Percentiles rank a stretch among this genome's conserved stretches.
Conservation (phyloP, 1,140 invertebrate genomes). For the Metaphire vulgaris region DNA sequence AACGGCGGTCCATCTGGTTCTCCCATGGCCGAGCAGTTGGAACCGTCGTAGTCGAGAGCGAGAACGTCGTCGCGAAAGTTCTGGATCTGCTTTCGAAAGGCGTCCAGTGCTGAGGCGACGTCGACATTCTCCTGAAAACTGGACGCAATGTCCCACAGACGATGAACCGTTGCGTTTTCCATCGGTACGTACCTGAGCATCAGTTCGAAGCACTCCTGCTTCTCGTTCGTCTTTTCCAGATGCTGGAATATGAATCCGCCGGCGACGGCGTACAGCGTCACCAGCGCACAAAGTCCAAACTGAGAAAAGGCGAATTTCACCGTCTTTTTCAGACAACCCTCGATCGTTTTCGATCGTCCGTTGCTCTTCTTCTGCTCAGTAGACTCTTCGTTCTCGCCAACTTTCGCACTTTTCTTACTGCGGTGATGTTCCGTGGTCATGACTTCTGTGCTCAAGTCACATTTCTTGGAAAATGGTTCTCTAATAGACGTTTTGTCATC, state of each 20-base stretch:
- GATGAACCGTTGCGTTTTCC: conserved; percentile 62
- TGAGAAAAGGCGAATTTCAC: conserved; percentile 86
- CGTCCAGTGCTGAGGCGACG: conserved; percentile 20
- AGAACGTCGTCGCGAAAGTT: conserved; percentile 34
- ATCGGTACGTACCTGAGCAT: conserved; percentile 17
- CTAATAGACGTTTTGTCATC: no score
- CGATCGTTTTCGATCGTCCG: background rate
- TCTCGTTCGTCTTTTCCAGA: conserved; percentile 74
- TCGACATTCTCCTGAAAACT: conserved; percentile 91
- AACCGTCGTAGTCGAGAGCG: conserved; percentile 41
- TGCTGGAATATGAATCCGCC: conserved; percentile 88
- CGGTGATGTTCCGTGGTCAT: no score
- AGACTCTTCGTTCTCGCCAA: no score
- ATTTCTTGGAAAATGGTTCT: no score
- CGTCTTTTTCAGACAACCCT: conserved; percentile 1
- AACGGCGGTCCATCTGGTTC: conserved; percentile 36
- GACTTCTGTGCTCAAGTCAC: no score
- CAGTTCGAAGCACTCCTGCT: conserved; percentile 60
- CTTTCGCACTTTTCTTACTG: no score
- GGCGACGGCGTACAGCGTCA: conserved; percentile 81
- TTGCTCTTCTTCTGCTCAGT: no score
- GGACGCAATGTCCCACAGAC: conserved; percentile 88
- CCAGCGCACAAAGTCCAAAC: conserved; percentile 80
- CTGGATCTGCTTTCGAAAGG: conserved; percentile 63
- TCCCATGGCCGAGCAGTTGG: conserved; percentile 38